Conservation (phyloP, 2,888 invertebrate species). For the Mactromeris polynyma region DNA sequence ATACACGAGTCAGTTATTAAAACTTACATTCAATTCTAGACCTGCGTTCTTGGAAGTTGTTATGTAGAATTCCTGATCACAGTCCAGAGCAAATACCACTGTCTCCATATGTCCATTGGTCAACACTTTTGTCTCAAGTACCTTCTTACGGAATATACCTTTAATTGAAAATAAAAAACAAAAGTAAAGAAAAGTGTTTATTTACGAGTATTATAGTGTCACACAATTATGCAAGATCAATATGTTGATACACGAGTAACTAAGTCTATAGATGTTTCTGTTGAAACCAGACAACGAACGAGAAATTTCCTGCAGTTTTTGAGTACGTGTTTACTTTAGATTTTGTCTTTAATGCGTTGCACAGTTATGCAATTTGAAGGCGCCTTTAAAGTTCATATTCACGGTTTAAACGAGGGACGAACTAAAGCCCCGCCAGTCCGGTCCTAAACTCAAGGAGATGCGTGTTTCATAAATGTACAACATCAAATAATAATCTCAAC, state of each 20-base stretch:
- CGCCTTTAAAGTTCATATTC: background rate
- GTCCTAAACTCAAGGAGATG: background rate
- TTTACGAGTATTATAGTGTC: no score
- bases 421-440: background rate
- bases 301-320: no score
- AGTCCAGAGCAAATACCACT: slow-evolving; percentile 62
- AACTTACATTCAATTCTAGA: slow-evolving; percentile 68
- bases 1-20: background rate
- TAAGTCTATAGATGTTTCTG: no score
- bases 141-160: slow-evolving; percentile 65
- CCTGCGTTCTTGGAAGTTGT: slow-evolving; percentile 51
- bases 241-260: no score
- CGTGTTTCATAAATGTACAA: background rate
- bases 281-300: no score
- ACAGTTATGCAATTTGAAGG: no score
- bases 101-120: slow-evolving; percentile 57
- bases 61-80: slow-evolving; percentile 65
- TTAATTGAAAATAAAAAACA: background rate
- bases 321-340: no score
- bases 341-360: no score
- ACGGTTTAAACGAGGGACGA: background rate
- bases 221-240: no score
- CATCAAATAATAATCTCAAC: background rate
- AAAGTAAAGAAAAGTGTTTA: background rate
- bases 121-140: slow-evolving; percentile 42